Base-by-base conservation (phyloP, 2,888 invertebrate genomes). In the Aphodius granarius region DNA sequence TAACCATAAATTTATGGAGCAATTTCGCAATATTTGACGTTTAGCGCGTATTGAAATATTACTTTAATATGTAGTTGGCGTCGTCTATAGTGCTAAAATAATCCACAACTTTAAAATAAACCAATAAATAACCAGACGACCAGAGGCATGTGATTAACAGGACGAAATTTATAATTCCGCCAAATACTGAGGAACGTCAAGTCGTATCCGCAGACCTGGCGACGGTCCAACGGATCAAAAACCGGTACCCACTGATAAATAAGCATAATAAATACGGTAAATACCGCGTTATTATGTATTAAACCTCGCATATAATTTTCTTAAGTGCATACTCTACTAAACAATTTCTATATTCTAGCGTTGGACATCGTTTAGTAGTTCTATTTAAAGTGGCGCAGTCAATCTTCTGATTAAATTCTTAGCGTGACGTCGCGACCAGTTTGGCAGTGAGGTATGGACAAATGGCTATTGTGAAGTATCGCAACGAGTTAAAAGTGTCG, bases 381-480 rank as follows among this genome's bases (percentile, higher is more conserved):
- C 43, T 43, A 43, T 43, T 43, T 43, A 0, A 43, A 13, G 43
- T 43, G 6, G 21, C n/a, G 68, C 20, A 68, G 68, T 68, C 68
- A n/a, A 68, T 68, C 68, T 68, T 68, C 19, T 20, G 21, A n/a
- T 68, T 68, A 68, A 68, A 68, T 68, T 68, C 68, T 68, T 68
- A n/a, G 20, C 15, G 22, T 21, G 20, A 20, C 68, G 22, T 18
- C 22, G n/a, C 21, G 21, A n/a, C 22, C 20, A 68, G 77, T 77
- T 78, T 79, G 78, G 78, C 78, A 80, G 77, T 80, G 77, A 79
- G 77, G 79, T 78, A 77, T 73, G 78, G 77, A 78, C 78, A 79
- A 78, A 79, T 78, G 74, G 78, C 77, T 72, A 79, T 79, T 78
- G 80, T 80, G 80, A 79, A 79, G 78, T 79, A 80, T 79, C 77